Base-by-base conservation (phyloP, 2,113 vertebrate genomes). In the Petrocephalus zakoni region DNA sequence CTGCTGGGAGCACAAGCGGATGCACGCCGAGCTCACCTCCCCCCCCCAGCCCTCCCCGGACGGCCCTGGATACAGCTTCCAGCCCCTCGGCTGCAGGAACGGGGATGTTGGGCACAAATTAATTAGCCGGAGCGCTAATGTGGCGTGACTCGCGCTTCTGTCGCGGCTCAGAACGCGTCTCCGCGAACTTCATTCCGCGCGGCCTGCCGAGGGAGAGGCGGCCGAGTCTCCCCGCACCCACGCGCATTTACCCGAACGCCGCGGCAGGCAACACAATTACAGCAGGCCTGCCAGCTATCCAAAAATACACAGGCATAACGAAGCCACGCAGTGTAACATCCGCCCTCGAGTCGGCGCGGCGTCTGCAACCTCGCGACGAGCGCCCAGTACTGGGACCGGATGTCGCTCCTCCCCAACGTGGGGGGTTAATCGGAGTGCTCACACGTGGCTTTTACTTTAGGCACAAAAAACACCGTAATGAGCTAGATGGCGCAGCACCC, bases 61-160 rank as follows among this genome's bases (percentile, higher is more conserved):
- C 51, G 42, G 11, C 68, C 29, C 47, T n/a, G 17, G 68, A 29
- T 37, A 46, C 49, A 11, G 25, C 52, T 56, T 81, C 46, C 87
- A 82, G 72, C 25, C 68, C 78, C 51, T 52, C 46, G 47, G 87
- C 53, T 88, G 46, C 37, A 92, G 90, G 92, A 93, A 94, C 93
- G 90, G 93, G 91, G 92, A 92, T 92, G 91, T 93, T 91, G 72
- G 72, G 94, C 42, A 91, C 29, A 88, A 51, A 89, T 90, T 90
- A 93, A 93, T 94, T 94, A 94, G 94, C 93, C 93, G 91, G 94
- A 94, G 93, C 92, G 91, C 92, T 95, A 95, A 95, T 95, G 94
- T 93, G 90, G 91, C 94, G 93, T 92, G 93, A 94, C 95, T 92
- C 87, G 37, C 22, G 58, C 89, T 90, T 89, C 89, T 81, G 87